These are phyloP conservation scores for Pyrochroa serraticornis DNA, from an alignment of 2,888 invertebrate genomes.

Conservation along the genomic window DNA sequence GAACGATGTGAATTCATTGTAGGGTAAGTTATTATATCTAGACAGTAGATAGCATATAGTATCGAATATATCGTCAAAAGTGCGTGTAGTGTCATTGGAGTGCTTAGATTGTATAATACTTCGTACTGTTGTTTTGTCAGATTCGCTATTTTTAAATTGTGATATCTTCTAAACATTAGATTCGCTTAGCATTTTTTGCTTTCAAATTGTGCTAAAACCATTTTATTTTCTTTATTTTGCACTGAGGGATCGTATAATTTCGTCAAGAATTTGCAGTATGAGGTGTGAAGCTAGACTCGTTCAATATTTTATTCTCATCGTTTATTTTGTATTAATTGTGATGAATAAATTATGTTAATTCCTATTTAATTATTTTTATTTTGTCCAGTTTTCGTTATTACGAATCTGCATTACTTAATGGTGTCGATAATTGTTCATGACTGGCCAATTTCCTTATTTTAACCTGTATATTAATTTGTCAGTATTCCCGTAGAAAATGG, in stretches of 20 bases:
- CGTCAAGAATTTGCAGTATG: constrained; percentile 43
- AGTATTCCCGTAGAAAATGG: constrained; percentile 26
- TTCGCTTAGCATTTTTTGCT: not conserved
- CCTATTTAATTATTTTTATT: constrained; percentile 32
- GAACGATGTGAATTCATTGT: constrained; percentile 51
- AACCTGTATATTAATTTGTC: not conserved
- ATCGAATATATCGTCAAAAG: constrained; percentile 56
- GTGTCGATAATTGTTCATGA: not conserved
- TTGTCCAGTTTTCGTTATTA: constrained; percentile 32
- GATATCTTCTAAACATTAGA: constrained; percentile 21
- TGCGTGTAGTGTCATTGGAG: constrained; percentile 58
- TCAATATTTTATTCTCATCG: constrained; percentile 45
- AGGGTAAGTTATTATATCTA: constrained; percentile 56
- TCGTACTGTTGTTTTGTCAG: constrained; percentile 45
- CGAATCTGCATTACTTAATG: constrained; percentile 24
- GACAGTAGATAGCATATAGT: constrained; percentile 56
- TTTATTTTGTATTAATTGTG: constrained; percentile 51
- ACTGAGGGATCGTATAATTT: constrained; percentile 29
- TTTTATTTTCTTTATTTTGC: constrained; percentile 13
- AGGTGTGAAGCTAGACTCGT: constrained; percentile 44
- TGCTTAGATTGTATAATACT: constrained; percentile 52
- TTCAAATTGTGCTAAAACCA: not conserved
- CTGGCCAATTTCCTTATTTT: not conserved
- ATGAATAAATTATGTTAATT: constrained; percentile 48
- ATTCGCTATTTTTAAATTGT: constrained; percentile 30